phyloP scores from a whole-genome alignment of 2,113 vertebrate species.

The Opisthocomus hoazin region DNA sequence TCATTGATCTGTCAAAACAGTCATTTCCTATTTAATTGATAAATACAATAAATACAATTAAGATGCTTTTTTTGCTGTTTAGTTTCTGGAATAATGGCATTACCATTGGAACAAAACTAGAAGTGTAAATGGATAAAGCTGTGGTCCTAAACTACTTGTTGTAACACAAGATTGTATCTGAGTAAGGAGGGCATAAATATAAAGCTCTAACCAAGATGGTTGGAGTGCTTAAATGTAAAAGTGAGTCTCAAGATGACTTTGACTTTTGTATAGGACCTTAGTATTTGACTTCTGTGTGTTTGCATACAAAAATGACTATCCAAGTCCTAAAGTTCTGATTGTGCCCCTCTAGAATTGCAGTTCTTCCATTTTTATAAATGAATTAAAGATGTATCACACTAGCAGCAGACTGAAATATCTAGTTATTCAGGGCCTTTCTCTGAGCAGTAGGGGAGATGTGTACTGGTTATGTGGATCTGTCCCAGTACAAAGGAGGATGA shows the following conservation, averaged over 20 bases:
- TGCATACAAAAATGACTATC: background rate
- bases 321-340: background rate
- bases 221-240: background rate
- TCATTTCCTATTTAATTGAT: background rate
- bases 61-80: fast-evolving
- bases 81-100: background rate
- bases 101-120: background rate
- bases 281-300: background rate
- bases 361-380: background rate
- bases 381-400: background rate
- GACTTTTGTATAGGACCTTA: background rate
- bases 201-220: background rate
- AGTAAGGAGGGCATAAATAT: background rate
- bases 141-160: background rate
- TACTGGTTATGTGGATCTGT: background rate
- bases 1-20: background rate
- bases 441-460: background rate
- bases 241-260: background rate
- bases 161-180: fast-evolving
- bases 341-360: background rate
- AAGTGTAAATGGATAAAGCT: background rate
- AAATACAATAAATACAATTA: background rate
- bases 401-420: background rate
- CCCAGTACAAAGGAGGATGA: background rate
- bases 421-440: background rate